Base-by-base conservation (phyloP, 2,888 invertebrate species). In the Cosmorhoe ocellata region DNA sequence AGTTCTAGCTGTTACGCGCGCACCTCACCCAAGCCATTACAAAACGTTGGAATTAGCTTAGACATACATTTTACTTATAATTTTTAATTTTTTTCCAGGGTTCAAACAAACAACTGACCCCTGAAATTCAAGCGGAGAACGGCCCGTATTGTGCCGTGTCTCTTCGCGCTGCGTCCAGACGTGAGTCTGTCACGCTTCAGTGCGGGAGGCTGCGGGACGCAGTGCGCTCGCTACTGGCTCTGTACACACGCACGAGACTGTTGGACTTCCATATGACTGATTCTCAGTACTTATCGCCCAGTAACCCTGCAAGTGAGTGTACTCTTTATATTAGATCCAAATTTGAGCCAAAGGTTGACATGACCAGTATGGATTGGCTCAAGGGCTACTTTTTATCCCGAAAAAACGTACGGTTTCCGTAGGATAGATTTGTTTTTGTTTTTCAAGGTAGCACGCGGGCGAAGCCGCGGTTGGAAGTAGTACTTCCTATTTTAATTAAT, bases 231-330 rank as follows among this genome's bases (percentile, higher is more conserved):
- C 88, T 98, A 3, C 93, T 99, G 2, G 95, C 96, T 66, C 94
- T 97, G 62, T 98, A 98, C 83, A 95, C 95, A 40, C 93, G 95
- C 64, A 95, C 96, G 0, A 95, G 97, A 68, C 93, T 95, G 30
- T 94, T 97, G 1, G 95, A 97, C 83, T 97, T 97, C 82, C 93
- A 93, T 59, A 90, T 96, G 56, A 91, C 91, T 0, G 93, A 92
- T 39, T 82, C 91, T 14, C 90, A 92, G 32, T 92, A 92, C 59
- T 84, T 91, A 66, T 76, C 91, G 22, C 91, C 91, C 11, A 88
- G 83, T 80, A 74, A 91, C 59, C 60, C 71, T 0, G 61, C 61
- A 10, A 73, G 73, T 72, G 2, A 64, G 67, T 67, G 34, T 31
- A 31, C 31, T 31, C 6, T 24, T 24, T 7, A 24, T 18, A 18